These are phyloP conservation scores for Coremacera marginata DNA, from an alignment of 2,888 invertebrate species.

Conservation along the genomic window DNA sequence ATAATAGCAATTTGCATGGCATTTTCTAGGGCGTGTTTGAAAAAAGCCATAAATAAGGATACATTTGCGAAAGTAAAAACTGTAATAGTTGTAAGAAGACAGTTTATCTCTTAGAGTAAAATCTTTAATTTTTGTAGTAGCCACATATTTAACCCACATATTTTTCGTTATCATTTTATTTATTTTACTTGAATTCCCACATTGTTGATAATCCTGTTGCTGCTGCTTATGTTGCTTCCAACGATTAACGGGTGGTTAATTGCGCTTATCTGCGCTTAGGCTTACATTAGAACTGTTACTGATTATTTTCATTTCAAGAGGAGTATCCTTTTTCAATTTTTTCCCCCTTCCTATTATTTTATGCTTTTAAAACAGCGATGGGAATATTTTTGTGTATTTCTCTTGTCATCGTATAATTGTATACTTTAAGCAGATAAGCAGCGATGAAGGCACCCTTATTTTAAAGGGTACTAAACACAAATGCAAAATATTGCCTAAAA, in stretches of 20 bases:
- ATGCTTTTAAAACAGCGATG: not conserved
- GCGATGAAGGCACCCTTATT: not conserved
- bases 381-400: not conserved
- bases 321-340: not conserved
- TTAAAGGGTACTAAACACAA: not conserved
- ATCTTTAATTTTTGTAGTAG: too few species aligned
- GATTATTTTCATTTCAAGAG: not conserved
- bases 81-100: not conserved
- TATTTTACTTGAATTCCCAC: constrained; percentile 28
- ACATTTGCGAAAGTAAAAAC: not conserved
- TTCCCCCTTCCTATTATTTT: not conserved
- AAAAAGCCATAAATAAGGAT: not conserved
- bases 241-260: constrained; percentile 56
- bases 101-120: too few species aligned
- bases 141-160: constrained; percentile 5
- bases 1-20: not conserved
- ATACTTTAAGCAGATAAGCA: not conserved
- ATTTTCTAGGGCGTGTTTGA: not conserved
- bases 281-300: not conserved
- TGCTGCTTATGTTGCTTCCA: not conserved
- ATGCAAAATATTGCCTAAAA: too few species aligned
- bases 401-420: not conserved
- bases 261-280: constrained; percentile 53
- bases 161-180: not conserved
- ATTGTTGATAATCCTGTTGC: constrained; percentile 28